Evolutionary conservation across 2,113 vertebrate species (phyloP).

Genomic region (Rhegmatorhina hoffmannsi): DNA sequence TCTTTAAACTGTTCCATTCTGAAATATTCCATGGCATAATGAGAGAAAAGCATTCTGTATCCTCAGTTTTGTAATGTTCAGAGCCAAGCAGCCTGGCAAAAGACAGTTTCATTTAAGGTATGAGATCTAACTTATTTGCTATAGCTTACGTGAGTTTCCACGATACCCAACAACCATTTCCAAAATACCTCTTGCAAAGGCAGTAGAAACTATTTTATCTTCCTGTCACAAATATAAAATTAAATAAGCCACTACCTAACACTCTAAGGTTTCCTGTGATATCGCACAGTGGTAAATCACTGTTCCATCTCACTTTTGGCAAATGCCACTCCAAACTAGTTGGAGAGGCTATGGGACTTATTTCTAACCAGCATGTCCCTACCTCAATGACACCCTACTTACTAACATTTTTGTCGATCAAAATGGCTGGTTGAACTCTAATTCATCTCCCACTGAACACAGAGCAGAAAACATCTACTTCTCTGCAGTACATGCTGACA

Average conservation of each 20-base stretch:
- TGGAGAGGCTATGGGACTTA: not conserved
- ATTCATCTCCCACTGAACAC: not conserved
- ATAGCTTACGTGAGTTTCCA: not conserved
- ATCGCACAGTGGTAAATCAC: not conserved
- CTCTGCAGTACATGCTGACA: not conserved
- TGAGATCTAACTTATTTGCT: not conserved
- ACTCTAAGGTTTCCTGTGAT: not conserved
- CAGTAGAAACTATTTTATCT: not conserved
- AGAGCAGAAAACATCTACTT: not conserved
- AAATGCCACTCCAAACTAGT: not conserved
- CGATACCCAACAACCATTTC: not conserved
- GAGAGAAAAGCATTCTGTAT: not conserved
- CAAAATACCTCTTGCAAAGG: not conserved
- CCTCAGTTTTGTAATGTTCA: not conserved
- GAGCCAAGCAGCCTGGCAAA: not conserved
- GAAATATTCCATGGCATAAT: not conserved
- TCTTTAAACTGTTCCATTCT: not conserved
- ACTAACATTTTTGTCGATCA: not conserved
- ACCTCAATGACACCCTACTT: not conserved
- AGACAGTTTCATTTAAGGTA: not conserved
- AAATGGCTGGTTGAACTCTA: not conserved
- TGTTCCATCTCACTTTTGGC: not conserved
- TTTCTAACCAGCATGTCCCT: not conserved
- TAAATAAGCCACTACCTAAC: not conserved
- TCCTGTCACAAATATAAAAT: not conserved